These are phyloP conservation scores for Anguilla obscura DNA, from an alignment of 2,797 vertebrate species.

Conservation along the genomic window DNA sequence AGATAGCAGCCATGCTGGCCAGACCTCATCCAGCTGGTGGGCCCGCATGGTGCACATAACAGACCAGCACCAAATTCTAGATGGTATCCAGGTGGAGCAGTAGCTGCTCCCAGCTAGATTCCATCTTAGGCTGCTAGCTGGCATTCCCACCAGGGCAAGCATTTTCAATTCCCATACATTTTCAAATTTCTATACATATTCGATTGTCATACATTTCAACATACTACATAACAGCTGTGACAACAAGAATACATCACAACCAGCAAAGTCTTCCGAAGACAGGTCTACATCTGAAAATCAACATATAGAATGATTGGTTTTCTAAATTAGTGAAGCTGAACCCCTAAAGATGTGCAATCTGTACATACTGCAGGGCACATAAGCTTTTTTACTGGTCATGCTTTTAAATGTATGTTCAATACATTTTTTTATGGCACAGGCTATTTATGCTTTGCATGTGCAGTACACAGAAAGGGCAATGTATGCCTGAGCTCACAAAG, in stretches of 20 bases:
- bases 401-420: slow-evolving; percentile 4
- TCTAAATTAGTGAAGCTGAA: not conserved
- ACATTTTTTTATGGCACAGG: slow-evolving; percentile 1
- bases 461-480: not conserved
- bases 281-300: not conserved
- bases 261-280: not conserved
- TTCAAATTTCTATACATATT: not conserved
- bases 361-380: not conserved
- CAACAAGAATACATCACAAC: not conserved
- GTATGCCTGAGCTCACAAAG: not conserved
- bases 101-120: no score
- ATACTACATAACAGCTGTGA: not conserved
- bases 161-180: not conserved
- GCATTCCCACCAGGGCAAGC: not conserved
- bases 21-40: no score
- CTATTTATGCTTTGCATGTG: not conserved
- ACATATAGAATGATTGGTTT: not conserved
- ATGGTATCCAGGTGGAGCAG: no score
- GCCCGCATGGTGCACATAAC: no score
- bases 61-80: no score
- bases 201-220: not conserved
- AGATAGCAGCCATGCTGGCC: no score
- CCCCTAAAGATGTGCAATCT: not conserved
- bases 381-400: not conserved
- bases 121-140: no score